Conservation (phyloP, 2,113 vertebrate genomes). For the Poeciliopsis retropinna region DNA sequence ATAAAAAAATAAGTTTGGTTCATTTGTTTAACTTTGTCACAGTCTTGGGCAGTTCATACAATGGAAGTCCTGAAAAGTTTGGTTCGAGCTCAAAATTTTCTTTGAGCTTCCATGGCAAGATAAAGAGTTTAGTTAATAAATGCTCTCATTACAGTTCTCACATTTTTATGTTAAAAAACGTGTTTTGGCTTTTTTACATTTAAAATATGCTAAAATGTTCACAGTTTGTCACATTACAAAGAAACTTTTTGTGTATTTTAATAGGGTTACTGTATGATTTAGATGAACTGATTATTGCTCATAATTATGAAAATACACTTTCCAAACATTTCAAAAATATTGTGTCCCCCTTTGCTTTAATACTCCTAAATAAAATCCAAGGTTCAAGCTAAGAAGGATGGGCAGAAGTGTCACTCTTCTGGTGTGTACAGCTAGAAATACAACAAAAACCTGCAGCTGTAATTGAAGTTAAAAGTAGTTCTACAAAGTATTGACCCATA, state of each 20-base stretch:
- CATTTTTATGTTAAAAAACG: conserved; percentile 39
- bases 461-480: background rate
- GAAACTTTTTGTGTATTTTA: background rate
- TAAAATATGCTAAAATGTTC: too few relatives aligned
- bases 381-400: too few relatives aligned
- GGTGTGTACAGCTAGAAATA: too few relatives aligned
- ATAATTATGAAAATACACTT: too few relatives aligned
- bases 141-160: conserved; percentile 21
- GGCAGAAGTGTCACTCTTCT: too few relatives aligned
- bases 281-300: background rate
- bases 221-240: background rate
- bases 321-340: too few relatives aligned
- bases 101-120: conserved; percentile 23
- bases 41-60: background rate
- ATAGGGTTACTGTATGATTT: background rate
- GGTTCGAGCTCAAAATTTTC: conserved; percentile 10
- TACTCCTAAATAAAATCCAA: too few relatives aligned
- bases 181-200: background rate
- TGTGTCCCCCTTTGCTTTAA: too few relatives aligned
- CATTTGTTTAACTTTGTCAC: conserved; percentile 34
- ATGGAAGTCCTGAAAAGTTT: background rate
- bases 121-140: conserved; percentile 19
- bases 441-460: background rate
- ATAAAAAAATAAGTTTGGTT: conserved; percentile 52
- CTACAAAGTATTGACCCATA: background rate